Base-by-base conservation (phyloP, 2,888 invertebrate species). In the Polyommatus icarus region DNA sequence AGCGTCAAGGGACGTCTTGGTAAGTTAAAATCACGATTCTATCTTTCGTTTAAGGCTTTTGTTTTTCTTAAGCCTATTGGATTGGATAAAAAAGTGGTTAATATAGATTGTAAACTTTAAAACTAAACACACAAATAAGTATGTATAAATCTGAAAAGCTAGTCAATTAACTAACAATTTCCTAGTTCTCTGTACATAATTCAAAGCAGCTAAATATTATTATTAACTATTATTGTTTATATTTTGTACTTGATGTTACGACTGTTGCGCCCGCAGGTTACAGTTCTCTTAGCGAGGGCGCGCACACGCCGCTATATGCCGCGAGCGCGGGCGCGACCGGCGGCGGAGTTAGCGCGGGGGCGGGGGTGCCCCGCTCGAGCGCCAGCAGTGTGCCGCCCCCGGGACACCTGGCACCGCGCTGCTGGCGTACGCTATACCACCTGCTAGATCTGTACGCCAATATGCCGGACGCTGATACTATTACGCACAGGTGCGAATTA, bases 361-460 rank as follows among this genome's bases (percentile, higher is more conserved):
- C 81, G 78, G 61, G 77, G 80, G 77, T 75, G 76, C 77, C 78
- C 87, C 57, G 94, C 94, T 0, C 97, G 78, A 97, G 0, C 95
- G 83, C 97, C 98, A 76, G 54, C 80, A 77, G 54, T 71, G 85
- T 98, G 98, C 98, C 98, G 98, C 98, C 78, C 76, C 71, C 78
- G 76, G 83, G 86, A 83, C 85, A 86, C 85, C 86, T 95, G 81
- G 96, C 96, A 3, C 98, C 98, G 15, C 96, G 97, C 83, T 99
- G 99, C 87, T 99, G 99, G 99, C 97, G 98, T 86, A 99, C 98
- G 0, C 97, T 99, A 82, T 98, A 98, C 88, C 97, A 98, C 88
- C 95, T 99, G 80, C 92, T 99, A 78, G 98, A 99, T 86, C 91
- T 99, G 77, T 99, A 99, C 87, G 98, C 98, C 7, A 98, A 97